Percentiles rank a stretch among this genome's conserved stretches.
Conservation (phyloP, 2,797 vertebrate genomes). For the Furcifer pardalis region DNA sequence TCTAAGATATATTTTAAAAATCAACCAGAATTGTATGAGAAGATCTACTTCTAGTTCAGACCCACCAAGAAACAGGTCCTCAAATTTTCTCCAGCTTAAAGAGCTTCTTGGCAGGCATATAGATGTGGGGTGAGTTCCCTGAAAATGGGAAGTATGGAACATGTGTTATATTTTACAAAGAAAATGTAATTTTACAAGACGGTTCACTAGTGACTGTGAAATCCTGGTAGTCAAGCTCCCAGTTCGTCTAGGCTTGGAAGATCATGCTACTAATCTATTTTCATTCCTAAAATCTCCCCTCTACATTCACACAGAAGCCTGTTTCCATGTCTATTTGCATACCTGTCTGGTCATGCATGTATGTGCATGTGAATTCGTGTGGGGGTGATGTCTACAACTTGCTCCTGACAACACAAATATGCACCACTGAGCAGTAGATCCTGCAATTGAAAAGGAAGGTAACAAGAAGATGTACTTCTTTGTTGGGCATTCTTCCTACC, state of each 20-base stretch:
- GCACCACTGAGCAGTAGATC: background rate
- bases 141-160: background rate
- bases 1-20: background rate
- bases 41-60: too few species aligned
- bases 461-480: background rate
- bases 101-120: background rate
- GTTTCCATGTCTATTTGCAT: background rate
- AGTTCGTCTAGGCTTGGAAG: background rate
- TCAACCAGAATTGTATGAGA: background rate
- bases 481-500: background rate
- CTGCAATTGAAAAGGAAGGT: background rate
- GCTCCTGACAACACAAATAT: background rate
- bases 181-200: background rate
- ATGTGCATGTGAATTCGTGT: background rate
- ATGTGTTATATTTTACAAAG: background rate
- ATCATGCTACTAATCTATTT: background rate
- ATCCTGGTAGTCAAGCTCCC: too few species aligned
- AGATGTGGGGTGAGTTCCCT: background rate
- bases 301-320: background rate
- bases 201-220: background rate
- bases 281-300: background rate
- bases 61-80: background rate
- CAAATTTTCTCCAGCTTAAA: background rate
- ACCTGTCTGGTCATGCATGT: background rate
- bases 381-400: background rate